A percentile compares a stretch with the other conserved stretches of the same genome.
Evolutionary conservation across 2,113 vertebrate genomes (phyloP).

Genomic region (Nibea coibor): DNA sequence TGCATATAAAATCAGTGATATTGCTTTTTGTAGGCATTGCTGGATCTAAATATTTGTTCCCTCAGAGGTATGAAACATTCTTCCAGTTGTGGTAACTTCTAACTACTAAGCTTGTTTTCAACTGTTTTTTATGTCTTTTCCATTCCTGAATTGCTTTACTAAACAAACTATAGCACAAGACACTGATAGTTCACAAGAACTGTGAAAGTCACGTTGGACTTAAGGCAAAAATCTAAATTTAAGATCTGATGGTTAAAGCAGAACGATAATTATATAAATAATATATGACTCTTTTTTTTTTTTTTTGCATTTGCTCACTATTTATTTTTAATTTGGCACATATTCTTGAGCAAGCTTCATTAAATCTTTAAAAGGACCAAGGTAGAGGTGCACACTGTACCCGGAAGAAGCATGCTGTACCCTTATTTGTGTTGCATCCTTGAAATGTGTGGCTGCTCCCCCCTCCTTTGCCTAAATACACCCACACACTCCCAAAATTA

Average conservation of each 20-base stretch:
- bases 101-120: conserved; percentile 70
- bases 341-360: conserved; percentile 53
- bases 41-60: conserved; percentile 78
- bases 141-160: conserved; percentile 69
- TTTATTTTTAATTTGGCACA: conserved; percentile 77
- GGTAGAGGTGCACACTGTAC: conserved; percentile 63
- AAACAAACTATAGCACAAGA: conserved; percentile 84
- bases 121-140: conserved; percentile 71
- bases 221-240: conserved; percentile 58
- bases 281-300: conserved; percentile 58
- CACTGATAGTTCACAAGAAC: conserved; percentile 70
- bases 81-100: conserved; percentile 73
- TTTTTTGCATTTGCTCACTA: conserved; percentile 65
- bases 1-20: conserved; percentile 81
- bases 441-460: conserved; percentile 55
- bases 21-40: conserved; percentile 81
- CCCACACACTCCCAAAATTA: conserved; percentile 16
- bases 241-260: conserved; percentile 48
- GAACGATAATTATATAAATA: conserved; percentile 69
- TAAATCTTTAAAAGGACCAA: conserved; percentile 38
- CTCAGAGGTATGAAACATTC: conserved; percentile 75
- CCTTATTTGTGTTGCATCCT: conserved; percentile 48
- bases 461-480: conserved; percentile 32
- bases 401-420: conserved; percentile 64
- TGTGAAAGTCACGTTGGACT: conserved; percentile 65